Base-by-base conservation (phyloP, 2,113 vertebrate species). In the Anoplopoma fimbria region DNA sequence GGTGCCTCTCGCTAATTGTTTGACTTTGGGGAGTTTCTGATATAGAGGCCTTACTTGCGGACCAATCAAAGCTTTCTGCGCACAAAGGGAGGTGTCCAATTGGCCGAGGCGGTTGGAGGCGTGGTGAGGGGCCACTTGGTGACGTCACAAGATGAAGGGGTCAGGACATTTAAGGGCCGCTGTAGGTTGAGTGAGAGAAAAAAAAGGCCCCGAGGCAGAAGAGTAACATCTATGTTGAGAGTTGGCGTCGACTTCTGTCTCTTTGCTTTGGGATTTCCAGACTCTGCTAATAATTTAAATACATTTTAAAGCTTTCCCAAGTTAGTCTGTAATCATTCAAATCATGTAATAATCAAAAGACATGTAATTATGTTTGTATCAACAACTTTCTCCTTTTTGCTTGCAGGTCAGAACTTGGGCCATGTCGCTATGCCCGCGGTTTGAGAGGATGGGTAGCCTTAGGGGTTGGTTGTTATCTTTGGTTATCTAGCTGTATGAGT, bases 401-500 rank as follows among this genome's bases (percentile, higher is more conserved):
- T 88, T 82, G 14, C 82, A 96, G 95, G 91, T 90, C 84, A 85
- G 75, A 88, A 49, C 83, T 74, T 65, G 82, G 84, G 62, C 81
- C 51, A 79, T 84, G 86, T 80, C 57, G 17, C 75, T 84, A 73
- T 49, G 53, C 79, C 72, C 64, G 72, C 64, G 47, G 81, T 81
- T 61, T 86, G 88, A 93, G 91, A 91, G 90, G 93, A 92, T 87
- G 95, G 95, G 93, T 91, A 88, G 95, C 94, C 96, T 97, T 96
- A 96, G 93, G 93, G 93, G 94, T 94, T 94, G 93, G 92, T 90
- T 93, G 97, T 99, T 99, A 98, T 99, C 97, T 99, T 98, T 99
- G 97, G 97, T 99, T 99, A 99, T 99, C 97, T 99, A 99, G 98
- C 98, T 99, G 97, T 99, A 99, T 99, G 98, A 99, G 97, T 99